phyloP scores from a whole-genome alignment of 2,888 invertebrate genomes.

The Melanophora roralis region DNA sequence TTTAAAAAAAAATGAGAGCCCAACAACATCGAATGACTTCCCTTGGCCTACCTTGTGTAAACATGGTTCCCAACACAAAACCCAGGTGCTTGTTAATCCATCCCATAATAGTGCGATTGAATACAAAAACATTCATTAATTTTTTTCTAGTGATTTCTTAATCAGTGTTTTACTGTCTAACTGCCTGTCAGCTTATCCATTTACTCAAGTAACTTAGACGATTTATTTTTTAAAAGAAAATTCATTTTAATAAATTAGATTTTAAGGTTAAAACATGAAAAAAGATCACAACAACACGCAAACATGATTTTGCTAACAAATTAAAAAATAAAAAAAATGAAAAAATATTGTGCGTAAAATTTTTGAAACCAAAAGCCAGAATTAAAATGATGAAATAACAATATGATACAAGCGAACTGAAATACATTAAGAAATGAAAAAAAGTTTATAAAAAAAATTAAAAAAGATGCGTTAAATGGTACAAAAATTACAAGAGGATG shows the following conservation, averaged over 20 bases:
- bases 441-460: neutral
- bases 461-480: neutral
- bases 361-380: slow-evolving; percentile 6
- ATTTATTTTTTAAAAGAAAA: slow-evolving; percentile 10
- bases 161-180: neutral
- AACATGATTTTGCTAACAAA: neutral
- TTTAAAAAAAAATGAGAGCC: no score
- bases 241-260: neutral
- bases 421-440: slow-evolving; percentile 2
- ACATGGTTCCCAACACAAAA: neutral
- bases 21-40: no score
- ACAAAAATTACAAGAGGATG: neutral
- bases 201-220: neutral
- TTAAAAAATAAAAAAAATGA: neutral
- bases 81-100: neutral
- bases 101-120: neutral
- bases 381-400: neutral
- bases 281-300: neutral
- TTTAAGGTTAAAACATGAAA: slow-evolving; percentile 10
- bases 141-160: slow-evolving; percentile 26
- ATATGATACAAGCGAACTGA: neutral
- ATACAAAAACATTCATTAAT: slow-evolving; percentile 41
- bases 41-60: no score
- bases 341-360: slow-evolving; percentile 15
- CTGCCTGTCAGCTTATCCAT: neutral